These are phyloP conservation scores for Aricia agestis DNA, from an alignment of 1,140 invertebrate genomes.

Conservation along the genomic window DNA sequence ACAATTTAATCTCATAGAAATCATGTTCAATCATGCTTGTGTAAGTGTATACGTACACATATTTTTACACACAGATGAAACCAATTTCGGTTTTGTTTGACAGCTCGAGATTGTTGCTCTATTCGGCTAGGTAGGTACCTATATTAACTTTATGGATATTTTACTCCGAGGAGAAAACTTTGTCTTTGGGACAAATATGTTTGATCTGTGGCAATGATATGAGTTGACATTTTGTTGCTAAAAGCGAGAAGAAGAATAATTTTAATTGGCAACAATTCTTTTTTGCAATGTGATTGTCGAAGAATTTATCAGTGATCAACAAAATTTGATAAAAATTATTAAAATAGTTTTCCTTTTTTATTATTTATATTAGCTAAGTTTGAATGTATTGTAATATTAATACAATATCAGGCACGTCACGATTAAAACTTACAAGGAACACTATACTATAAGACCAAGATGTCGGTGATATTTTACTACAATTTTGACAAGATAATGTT, in stretches of 20 bases:
- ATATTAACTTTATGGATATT: no score
- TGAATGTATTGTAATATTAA: constrained; percentile 4
- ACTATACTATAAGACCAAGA: constrained; percentile 62
- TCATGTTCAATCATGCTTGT: no score
- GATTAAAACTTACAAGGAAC: constrained; percentile 35
- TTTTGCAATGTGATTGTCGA: constrained; percentile 73
- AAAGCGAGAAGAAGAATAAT: constrained; percentile 1
- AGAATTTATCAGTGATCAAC: constrained; percentile 46
- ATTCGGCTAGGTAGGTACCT: no score
- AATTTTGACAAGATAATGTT: constrained; percentile 71
- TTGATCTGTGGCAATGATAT: neutral
- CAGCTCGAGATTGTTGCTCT: no score
- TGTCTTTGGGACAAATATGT: constrained; percentile 2
- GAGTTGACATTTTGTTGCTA: constrained; percentile 4
- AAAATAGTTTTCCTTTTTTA: constrained; percentile 52
- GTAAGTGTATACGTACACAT: no score
- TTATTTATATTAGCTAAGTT: constrained; percentile 37
- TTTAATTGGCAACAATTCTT: constrained; percentile 31
- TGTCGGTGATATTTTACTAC: constrained; percentile 70
- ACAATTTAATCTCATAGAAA: no score
- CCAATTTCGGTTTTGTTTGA: no score
- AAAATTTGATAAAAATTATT: constrained; percentile 52
- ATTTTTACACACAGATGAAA: no score
- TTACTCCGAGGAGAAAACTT: neutral
- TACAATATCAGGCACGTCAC: constrained; percentile 32